These are phyloP conservation scores for Drosophila multiciliata DNA, from an alignment of 2,888 invertebrate species.

Conservation along the genomic window DNA sequence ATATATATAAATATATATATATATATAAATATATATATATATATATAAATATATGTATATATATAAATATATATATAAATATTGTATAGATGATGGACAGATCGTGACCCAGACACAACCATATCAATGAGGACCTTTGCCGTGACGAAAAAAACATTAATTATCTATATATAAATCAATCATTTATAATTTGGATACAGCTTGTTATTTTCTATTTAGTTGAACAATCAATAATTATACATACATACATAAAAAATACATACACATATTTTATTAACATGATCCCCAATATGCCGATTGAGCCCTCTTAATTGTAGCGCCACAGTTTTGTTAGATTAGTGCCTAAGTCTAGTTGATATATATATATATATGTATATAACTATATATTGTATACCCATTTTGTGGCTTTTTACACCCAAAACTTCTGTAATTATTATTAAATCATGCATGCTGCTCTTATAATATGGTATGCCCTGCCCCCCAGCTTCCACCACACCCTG, in stretches of 20 bases:
- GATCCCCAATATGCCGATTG: slow-evolving; percentile 34
- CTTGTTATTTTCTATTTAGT: slow-evolving; percentile 78
- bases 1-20: background rate
- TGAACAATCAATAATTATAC: slow-evolving; percentile 44
- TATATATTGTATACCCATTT: slow-evolving; percentile 52
- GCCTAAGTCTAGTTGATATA: slow-evolving; percentile 72
- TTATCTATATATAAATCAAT: slow-evolving; percentile 39
- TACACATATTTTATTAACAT: slow-evolving; percentile 33
- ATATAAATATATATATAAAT: background rate
- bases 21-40: background rate
- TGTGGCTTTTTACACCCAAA: slow-evolving; percentile 80
- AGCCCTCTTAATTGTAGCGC: slow-evolving; percentile 55
- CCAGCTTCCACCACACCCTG: background rate
- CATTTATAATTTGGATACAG: slow-evolving; percentile 59
- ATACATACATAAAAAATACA: slow-evolving; percentile 35
- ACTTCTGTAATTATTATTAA: slow-evolving; percentile 49
- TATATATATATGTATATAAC: background rate
- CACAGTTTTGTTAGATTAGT: slow-evolving; percentile 77
- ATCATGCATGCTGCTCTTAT: background rate
- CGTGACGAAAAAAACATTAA: slow-evolving; percentile 21
- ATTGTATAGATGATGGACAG: slow-evolving; percentile 3
- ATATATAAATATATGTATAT: background rate
- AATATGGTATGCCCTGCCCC: slow-evolving; percentile 4
- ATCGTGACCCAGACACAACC: slow-evolving; percentile 38
- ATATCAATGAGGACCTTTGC: slow-evolving; percentile 65